Evolutionary conservation across 2,797 vertebrate genomes (phyloP), one percentile per base, ranked within the genome.

Genomic region (Paramormyrops hopkinsi): DNA sequence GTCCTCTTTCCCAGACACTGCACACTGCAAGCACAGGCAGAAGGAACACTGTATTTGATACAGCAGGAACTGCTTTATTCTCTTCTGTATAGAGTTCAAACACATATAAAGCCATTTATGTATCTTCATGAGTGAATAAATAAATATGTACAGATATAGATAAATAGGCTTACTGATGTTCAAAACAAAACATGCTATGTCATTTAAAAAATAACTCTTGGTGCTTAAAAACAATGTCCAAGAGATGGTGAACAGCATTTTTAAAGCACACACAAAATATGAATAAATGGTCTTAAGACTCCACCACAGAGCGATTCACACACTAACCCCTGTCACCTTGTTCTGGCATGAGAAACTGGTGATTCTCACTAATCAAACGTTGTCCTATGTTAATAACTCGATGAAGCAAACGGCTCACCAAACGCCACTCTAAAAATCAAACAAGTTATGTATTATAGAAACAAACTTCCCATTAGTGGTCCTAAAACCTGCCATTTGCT

Each of bases 51-150:
- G 19, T 89, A 46, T 12, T 17, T 12, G 33, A 22, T 62, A 62
- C 7, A 84, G 17, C n/a, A 44, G 53, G 41, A 83, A 84, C 2
- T 12, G 53, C 19, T 89, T 89, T 84, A 82, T 48, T 89, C 73
- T 48, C 69, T 69, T 51, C 69, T 82, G 62, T 69, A 46, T 56
- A 48, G 56, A 73, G 46, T 51, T 53, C 69, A 59, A 56, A 88
- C 88, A 87, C 56, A 89, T 22, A 37, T 85, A 88, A 56, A 79
- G 29, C 29, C 51, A 82, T 86, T 88, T 22, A 89, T 73, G 48
- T 33, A 14, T 82, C n/a, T 14, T 85, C 11, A 87, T 83, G 86
- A 53, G 59, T 88, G 56, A 83, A 46, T 69, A 56, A 82, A 62
- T 89, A 88, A 86, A 37, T 89, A 86, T 53, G 17, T 89, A 69